Base-by-base conservation (phyloP, 2,797 vertebrate genomes). In the Brachyalestes nurse region DNA sequence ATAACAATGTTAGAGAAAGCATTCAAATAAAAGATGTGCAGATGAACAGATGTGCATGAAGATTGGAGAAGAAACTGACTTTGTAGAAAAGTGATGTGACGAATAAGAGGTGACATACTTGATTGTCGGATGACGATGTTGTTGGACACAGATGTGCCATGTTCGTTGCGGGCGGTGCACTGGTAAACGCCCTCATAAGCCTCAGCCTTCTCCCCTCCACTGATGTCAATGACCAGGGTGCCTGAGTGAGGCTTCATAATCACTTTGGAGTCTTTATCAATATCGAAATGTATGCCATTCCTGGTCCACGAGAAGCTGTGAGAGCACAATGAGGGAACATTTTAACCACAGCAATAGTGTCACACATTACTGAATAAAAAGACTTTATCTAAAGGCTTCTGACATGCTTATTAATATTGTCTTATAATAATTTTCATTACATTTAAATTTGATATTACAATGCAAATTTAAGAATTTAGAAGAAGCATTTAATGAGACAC, bases 291-390 rank as follows among this genome's bases (percentile, higher is more conserved):
- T 55, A 95, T 97, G 85, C 97, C 97, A 73, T 99, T 96, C 82
- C 95, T 96, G 0, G 97, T 99, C 98, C 98, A 99, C 58, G 97
- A 98, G 89, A 98, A 99, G 86, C 98, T 99, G 89, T 79, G 2
- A 10, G 21, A 8, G 23, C 42, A 82, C 25, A 57, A n/a, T 21
- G 3, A 64, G 38, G 55, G 19, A 65, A 1, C 0, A 17, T 47
- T 10, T 12, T 65, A 47, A 58, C 1, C 21, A 55, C 38, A 60
- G 1, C 34, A 19, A 65, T 10, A 40, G 34, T 5, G 61, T 42
- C 64, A 19, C 21, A 28, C 2, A 19, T 7, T 4, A 12, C 42
- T 45, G 42, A 45, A 45, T 45, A 45, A 9, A 45, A 45, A 7
- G 7, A 9, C 42, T 45, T 45, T 45, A 8, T 9, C 7, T 45